Base-by-base conservation (phyloP, 2,113 vertebrate genomes). In the Phaethornis superciliosus region DNA sequence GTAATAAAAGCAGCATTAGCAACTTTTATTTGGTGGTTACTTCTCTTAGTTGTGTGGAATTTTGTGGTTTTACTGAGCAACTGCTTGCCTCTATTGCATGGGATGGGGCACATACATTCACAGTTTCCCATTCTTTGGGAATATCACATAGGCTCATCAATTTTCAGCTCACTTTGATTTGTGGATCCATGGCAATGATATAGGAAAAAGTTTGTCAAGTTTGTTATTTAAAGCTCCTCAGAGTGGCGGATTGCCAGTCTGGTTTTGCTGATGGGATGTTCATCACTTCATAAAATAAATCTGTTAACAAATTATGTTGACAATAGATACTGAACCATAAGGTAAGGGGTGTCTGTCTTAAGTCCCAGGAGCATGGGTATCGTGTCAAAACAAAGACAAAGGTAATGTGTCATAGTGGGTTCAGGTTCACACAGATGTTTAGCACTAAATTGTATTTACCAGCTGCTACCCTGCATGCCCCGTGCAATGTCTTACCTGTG, bases 81-180 rank as follows among this genome's bases (percentile, higher is more conserved):
- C 35, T 90, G 13, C 24, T 84, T 67, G 65, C n/a, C 58, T 90
- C 84, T 42, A 7, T 68, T 77, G n/a, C 17, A 26, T 58, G 33
- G 27, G 55, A 32, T 21, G 47, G 32, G n/a, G 24, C 44, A 64
- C 16, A 5, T 33, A 14, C 35, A 42, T 60, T 58, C 12, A 9
- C 64, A 60, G 0, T 72, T 80, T 91, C 67, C 52, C 2, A 0
- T 75, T 89, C 68, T 19, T 89, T 28, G 15, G 65, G 65, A 89
- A 51, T 74, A 60, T 58, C 7, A 0, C 65, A 59, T 96, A 77
- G 91, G 72, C 65, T 65, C 75, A 32, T 23, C 21, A 24, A 33
- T 94, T 89, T 95, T 90, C 85, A 90, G 68, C 60, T 79, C 62
- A 13, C 64, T 91, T 95, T 78, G 68, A 75, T 83, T 59, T 81